These are phyloP conservation scores for Dynastes tityus DNA, from an alignment of 2,888 invertebrate species.

Conservation along the genomic window DNA sequence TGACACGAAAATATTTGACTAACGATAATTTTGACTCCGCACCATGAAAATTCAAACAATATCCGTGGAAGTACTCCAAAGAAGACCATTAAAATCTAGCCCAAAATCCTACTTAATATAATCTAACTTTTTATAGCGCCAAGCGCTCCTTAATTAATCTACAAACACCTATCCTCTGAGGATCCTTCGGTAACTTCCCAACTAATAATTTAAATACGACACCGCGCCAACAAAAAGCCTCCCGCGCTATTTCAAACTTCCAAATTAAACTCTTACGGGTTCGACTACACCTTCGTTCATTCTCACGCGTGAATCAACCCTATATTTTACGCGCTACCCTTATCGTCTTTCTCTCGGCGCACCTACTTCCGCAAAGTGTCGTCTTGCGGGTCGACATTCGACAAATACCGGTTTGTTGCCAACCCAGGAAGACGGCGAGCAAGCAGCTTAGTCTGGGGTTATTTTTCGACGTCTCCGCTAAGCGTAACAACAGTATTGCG, in stretches of 20 bases:
- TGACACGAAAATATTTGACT: too few species aligned
- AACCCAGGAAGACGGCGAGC: constrained; percentile 7
- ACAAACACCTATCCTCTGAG: not conserved
- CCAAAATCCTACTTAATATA: too few species aligned
- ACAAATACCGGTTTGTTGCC: not conserved
- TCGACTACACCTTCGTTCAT: not conserved
- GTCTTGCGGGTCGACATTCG: not conserved
- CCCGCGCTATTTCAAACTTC: constrained; percentile 3
- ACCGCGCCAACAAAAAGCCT: constrained; percentile 2
- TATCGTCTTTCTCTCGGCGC: not conserved
- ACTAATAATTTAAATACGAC: constrained; percentile 26
- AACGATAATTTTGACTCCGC: too few species aligned
- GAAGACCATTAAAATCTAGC: too few species aligned
- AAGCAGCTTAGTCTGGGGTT: not conserved
- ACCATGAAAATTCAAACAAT: too few species aligned
- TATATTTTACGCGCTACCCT: not conserved
- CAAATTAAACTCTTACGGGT: constrained; percentile 27
- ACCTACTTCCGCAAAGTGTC: not conserved
- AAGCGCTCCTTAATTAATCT: not conserved
- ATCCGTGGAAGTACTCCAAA: too few species aligned
- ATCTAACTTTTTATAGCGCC: not conserved
- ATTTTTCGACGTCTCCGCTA: constrained; percentile 17
- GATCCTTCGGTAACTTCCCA: not conserved
- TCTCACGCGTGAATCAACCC: not conserved
- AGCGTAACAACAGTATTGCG: constrained; percentile 1